These are phyloP conservation scores for Hirudo medicinalis DNA, from an alignment of 1,140 invertebrate genomes.

Conservation along the genomic window DNA sequence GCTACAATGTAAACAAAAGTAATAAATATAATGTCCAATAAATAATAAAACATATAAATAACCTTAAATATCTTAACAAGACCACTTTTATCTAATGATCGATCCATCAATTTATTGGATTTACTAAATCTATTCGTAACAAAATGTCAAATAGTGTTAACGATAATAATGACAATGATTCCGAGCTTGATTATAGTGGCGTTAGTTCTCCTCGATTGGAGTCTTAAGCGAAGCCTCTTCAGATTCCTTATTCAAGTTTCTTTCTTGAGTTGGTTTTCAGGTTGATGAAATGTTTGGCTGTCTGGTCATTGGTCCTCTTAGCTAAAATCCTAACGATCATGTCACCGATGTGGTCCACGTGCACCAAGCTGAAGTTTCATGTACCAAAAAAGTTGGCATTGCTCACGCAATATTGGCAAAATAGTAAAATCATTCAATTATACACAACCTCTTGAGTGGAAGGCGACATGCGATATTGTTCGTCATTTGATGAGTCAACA, in stretches of 20 bases:
- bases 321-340: slow-evolving; percentile 93
- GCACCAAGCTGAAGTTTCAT: slow-evolving; percentile 78
- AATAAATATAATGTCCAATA: too few species aligned
- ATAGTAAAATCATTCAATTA: background rate
- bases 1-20: background rate
- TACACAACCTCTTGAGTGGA: background rate
- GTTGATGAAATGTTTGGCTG: slow-evolving; percentile 97
- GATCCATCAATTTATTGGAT: too few species aligned
- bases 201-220: too few species aligned
- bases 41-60: background rate
- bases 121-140: too few species aligned
- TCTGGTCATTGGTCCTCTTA: slow-evolving; percentile 94
- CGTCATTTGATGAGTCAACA: slow-evolving; percentile 77
- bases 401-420: background rate
- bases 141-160: too few species aligned
- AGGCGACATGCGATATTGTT: background rate
- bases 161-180: too few species aligned
- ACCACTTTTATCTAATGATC: too few species aligned
- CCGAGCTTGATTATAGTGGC: too few species aligned
- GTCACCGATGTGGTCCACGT: slow-evolving; percentile 99
- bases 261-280: slow-evolving; percentile 68
- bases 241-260: too few species aligned
- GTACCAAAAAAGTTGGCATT: slow-evolving; percentile 57
- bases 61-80: too few species aligned
- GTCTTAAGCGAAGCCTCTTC: too few species aligned